These are phyloP conservation scores for Triplophysa tibetana DNA, from an alignment of 2,113 vertebrate species.

Conservation along the genomic window DNA sequence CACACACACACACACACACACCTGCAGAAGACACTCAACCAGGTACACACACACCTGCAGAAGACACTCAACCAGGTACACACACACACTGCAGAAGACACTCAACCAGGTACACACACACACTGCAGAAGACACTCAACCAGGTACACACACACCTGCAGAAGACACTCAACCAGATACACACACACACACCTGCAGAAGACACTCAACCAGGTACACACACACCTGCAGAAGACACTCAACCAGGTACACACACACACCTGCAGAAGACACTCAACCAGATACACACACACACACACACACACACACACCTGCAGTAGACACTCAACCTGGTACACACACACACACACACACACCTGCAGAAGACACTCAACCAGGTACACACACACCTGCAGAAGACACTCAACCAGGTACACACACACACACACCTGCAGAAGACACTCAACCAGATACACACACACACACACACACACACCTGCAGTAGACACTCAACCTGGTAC, in stretches of 20 bases:
- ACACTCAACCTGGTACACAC: slow-evolving; percentile 86
- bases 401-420: slow-evolving; percentile 84
- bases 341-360: neutral
- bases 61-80: slow-evolving; percentile 89
- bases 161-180: slow-evolving; percentile 90
- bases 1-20: neutral
- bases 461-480: slow-evolving; percentile 88
- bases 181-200: neutral
- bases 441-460: no score
- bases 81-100: neutral
- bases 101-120: no score
- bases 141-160: slow-evolving; percentile 90
- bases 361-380: no score
- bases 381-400: slow-evolving; percentile 83
- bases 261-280: no score
- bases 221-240: slow-evolving; percentile 87
- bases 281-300: no score
- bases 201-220: no score
- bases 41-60: slow-evolving; percentile 78
- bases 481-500: slow-evolving; percentile 90
- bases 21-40: no score
- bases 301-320: slow-evolving; percentile 89
- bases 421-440: neutral
- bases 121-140: no score
- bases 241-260: slow-evolving; percentile 80